Conservation (phyloP, 2,888 invertebrate species). For the Nemoura dubitans region DNA sequence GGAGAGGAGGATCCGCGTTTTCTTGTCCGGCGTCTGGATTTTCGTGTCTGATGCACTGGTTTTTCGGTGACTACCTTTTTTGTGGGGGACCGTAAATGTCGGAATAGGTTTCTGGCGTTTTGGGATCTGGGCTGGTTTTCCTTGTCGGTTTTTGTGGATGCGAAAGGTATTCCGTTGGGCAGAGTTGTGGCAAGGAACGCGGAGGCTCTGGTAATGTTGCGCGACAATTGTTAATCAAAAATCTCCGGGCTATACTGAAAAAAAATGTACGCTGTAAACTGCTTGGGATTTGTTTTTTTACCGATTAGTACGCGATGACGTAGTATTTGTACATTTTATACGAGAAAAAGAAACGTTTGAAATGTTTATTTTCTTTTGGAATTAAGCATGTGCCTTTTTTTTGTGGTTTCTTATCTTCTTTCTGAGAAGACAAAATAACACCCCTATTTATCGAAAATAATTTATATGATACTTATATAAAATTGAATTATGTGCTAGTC, state of each 20-base stretch:
- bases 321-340: background rate
- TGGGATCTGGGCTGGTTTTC: no score
- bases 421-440: background rate
- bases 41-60: no score
- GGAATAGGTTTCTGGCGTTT: no score
- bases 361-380: background rate
- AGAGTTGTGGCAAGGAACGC: no score
- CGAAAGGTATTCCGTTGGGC: no score
- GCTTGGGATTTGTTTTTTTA: background rate
- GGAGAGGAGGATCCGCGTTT: background rate
- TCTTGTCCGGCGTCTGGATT: no score
- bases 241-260: conserved; percentile 1
- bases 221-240: background rate
- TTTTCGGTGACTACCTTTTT: no score
- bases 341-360: background rate
- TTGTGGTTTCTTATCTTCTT: background rate
- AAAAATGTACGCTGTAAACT: background rate
- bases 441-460: background rate
- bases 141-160: no score
- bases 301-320: background rate
- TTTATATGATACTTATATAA: background rate
- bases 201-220: no score
- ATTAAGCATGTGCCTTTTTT: background rate
- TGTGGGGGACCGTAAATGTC: no score
- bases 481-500: background rate